Evolutionary conservation across 2,113 vertebrate genomes (phyloP), one percentile per base, ranked within the genome.

Genomic region (Sciurus niger): DNA sequence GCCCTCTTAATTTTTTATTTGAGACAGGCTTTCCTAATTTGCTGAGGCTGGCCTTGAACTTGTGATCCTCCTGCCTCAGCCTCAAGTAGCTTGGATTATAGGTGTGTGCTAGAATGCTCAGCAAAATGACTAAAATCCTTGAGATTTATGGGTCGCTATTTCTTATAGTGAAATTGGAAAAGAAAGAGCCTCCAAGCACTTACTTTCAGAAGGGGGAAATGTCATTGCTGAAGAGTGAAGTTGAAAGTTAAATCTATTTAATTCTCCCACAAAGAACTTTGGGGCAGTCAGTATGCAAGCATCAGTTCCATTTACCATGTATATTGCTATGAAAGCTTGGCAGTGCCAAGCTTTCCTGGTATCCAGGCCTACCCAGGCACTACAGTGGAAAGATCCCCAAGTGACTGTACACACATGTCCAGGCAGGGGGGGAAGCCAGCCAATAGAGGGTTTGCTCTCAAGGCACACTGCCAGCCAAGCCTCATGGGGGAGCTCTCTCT

Each of bases 181-280:
- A 63, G 58, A 68, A 89, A 89, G 74, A 51, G 4, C 7, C 24
- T 37, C 60, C 46, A 79, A 30, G 37, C 11, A 32, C 22, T 89
- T 72, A 74, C 28, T 91, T 83, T 68, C 89, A 92, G 43, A 79
- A 85, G 73, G 25, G 60, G 30, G 28, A 53, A 90, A 82, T 78
- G 30, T 63, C 37, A 46, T 72, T 89, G 12, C 88, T 65, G 16
- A 85, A 28, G 68, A 92, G 34, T 16, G 77, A 78, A 4, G 4
- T 48, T 17, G 46, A 40, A 72, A 53, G 8, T 76, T 78, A 65
- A 72, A 58, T 78, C 67, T 8, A 30, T 90, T 37, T 60, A 68
- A 87, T 25, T 40, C 40, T n/a, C 46, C 68, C 74, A 65, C 25
- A 24, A 22, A 89, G 88, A 84, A 58, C 79, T 77, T 63, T 28